Evolutionary conservation across 2,888 invertebrate species (phyloP).

Genomic region (Synergus umbraculus): DNA sequence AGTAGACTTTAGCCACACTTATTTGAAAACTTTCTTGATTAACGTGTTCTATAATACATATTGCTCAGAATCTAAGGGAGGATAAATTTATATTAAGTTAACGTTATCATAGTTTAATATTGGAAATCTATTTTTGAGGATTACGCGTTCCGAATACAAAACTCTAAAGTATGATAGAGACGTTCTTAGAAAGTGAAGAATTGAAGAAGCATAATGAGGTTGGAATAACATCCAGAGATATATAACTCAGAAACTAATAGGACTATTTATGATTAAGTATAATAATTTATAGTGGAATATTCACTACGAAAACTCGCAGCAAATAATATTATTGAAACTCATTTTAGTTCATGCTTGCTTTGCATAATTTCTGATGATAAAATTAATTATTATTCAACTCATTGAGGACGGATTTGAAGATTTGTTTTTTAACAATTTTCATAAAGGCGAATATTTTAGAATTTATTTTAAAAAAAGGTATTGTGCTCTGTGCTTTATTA

Average conservation of each 20-base stretch:
- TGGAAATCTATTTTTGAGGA: slow-evolving; percentile 25
- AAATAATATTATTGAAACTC: background rate
- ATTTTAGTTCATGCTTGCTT: background rate
- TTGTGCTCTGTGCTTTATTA: background rate
- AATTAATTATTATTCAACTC: background rate
- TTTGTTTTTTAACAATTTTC: background rate
- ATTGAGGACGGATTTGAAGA: background rate
- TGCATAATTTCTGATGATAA: background rate
- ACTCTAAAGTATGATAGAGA: slow-evolving; percentile 16
- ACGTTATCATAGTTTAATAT: slow-evolving; percentile 4
- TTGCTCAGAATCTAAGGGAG: background rate
- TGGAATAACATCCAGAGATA: slow-evolving; percentile 34
- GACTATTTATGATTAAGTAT: slow-evolving; percentile 18
- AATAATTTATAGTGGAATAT: slow-evolving; percentile 16
- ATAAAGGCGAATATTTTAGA: background rate
- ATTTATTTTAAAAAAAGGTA: background rate
- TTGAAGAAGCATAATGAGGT: slow-evolving; percentile 35
- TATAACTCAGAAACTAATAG: slow-evolving; percentile 4
- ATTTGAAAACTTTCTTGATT: background rate
- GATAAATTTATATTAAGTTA: slow-evolving; percentile 9
- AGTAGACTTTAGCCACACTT: background rate
- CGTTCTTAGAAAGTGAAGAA: slow-evolving; percentile 34
- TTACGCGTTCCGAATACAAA: slow-evolving; percentile 13
- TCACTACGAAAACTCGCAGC: background rate
- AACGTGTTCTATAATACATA: background rate